Percentiles rank a stretch among this genome's conserved stretches.
Conservation (phyloP, 2,888 invertebrate genomes). For the Hetaerina titia region DNA sequence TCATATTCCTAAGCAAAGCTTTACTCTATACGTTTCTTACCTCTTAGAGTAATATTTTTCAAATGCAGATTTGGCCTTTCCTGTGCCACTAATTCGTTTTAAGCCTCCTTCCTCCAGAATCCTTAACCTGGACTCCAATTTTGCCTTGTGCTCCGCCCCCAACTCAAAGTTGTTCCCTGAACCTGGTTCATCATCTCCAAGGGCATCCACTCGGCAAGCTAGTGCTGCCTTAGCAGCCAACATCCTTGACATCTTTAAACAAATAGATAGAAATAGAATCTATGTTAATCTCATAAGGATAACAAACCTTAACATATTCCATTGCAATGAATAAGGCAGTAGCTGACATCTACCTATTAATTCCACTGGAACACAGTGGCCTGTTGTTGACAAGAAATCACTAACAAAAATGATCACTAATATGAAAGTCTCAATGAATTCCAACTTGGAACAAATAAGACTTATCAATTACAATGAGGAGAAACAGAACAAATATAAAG, state of each 20-base stretch:
- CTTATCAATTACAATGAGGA: too few relatives aligned
- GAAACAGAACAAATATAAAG: too few relatives aligned
- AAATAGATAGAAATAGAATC: neutral
- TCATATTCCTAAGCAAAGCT: neutral
- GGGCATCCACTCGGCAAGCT: constrained; percentile 95
- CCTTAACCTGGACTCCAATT: constrained; percentile 88
- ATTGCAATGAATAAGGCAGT: neutral
- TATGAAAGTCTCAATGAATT: too few relatives aligned
- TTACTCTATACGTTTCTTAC: constrained; percentile 75
- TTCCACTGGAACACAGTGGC: too few relatives aligned
- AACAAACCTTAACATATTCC: neutral
- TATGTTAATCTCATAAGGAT: neutral
- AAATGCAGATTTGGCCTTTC: constrained; percentile 92
- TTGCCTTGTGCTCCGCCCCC: constrained; percentile 93
- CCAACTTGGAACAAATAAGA: too few relatives aligned
- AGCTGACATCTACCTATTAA: neutral
- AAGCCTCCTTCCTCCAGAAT: constrained; percentile 92
- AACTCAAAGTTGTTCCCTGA: constrained; percentile 83
- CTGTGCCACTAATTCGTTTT: constrained; percentile 91
- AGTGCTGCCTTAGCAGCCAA: constrained; percentile 97
- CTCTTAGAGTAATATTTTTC: constrained; percentile 94
- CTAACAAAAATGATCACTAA: too few relatives aligned
- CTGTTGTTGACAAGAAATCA: too few relatives aligned
- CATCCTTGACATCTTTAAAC: constrained; percentile 89
- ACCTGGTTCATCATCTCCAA: constrained; percentile 88